A percentile compares a stretch with the other conserved stretches of the same genome.
Conservation (phyloP, 2,888 invertebrate species). For the Xanthia togata region DNA sequence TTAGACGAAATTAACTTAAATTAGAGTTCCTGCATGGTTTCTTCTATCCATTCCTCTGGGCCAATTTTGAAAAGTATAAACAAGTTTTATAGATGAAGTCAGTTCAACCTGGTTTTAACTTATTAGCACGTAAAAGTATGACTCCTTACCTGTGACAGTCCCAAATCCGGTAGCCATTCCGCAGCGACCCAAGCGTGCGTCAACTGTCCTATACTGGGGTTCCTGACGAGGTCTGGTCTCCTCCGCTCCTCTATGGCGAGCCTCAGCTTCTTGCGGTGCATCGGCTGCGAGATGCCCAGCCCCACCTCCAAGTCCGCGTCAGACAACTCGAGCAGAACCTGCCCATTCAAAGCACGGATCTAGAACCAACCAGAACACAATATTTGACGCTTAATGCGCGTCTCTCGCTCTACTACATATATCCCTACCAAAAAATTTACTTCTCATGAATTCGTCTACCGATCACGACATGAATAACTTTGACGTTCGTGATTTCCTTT, state of each 20-base stretch:
- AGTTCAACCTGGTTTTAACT: not conserved
- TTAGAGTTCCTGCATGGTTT: not conserved
- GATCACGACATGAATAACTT: slow-evolving; percentile 43
- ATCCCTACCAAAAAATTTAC: slow-evolving; percentile 50
- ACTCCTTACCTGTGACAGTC: slow-evolving; percentile 92
- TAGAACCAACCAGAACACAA: slow-evolving; percentile 92
- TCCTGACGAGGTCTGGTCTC: slow-evolving; percentile 96
- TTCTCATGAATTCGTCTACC: slow-evolving; percentile 27
- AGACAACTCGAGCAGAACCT: slow-evolving; percentile 97
- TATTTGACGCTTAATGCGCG: slow-evolving; percentile 90
- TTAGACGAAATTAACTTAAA: too few relatives aligned
- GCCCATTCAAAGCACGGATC: slow-evolving; percentile 92
- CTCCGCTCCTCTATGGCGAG: slow-evolving; percentile 98
- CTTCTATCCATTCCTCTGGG: not conserved
- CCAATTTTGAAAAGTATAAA: not conserved
- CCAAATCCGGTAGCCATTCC: slow-evolving; percentile 97
- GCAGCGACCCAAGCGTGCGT: slow-evolving; percentile 98
- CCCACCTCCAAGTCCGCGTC: slow-evolving; percentile 97
- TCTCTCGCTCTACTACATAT: slow-evolving; percentile 75
- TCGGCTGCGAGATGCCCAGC: slow-evolving; percentile 96
- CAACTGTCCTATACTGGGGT: slow-evolving; percentile 96
- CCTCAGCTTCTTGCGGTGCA: slow-evolving; percentile 97
- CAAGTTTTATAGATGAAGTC: too few relatives aligned
- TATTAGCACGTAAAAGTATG: not conserved
- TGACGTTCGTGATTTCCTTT: slow-evolving; percentile 45